Evolutionary conservation across 2,797 vertebrate species (phyloP).

Genomic region (Takifugu rubripes): DNA sequence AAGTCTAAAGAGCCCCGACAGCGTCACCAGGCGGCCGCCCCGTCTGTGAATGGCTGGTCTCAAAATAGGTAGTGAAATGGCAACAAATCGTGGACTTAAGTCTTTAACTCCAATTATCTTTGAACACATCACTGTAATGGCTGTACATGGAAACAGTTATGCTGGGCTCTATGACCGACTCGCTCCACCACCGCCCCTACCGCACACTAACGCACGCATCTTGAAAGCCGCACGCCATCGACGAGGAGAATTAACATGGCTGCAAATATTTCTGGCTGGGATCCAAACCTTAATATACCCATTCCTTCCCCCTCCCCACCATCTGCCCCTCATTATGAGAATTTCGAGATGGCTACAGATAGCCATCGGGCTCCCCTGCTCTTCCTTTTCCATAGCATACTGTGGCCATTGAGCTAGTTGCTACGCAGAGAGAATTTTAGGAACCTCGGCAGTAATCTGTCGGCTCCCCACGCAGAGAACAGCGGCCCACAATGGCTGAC

Average conservation of each 20-base stretch:
- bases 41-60: constrained; percentile 38
- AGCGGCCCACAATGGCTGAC: constrained; percentile 28
- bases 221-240: constrained; percentile 50
- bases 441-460: background rate
- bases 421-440: constrained; percentile 19
- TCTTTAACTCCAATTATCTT: constrained; percentile 53
- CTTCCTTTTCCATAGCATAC: constrained; percentile 9
- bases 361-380: constrained; percentile 25
- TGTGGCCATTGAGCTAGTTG: constrained; percentile 17
- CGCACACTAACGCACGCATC: constrained; percentile 35
- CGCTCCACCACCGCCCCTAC: constrained; percentile 13
- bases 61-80: constrained; percentile 54
- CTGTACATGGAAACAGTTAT: constrained; percentile 55
- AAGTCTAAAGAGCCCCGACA: background rate
- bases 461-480: background rate
- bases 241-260: constrained; percentile 59
- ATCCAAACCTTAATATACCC: constrained; percentile 54
- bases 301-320: constrained; percentile 20
- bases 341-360: constrained; percentile 50
- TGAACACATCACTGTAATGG: constrained; percentile 48
- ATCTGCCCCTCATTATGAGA: constrained; percentile 67
- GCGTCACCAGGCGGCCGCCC: constrained; percentile 7
- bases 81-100: constrained; percentile 48
- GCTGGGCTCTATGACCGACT: constrained; percentile 22
- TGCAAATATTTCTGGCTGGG: constrained; percentile 59